Evolutionary conservation across 2,797 vertebrate species (phyloP).

Genomic region (Syngnathus rostellatus): DNA sequence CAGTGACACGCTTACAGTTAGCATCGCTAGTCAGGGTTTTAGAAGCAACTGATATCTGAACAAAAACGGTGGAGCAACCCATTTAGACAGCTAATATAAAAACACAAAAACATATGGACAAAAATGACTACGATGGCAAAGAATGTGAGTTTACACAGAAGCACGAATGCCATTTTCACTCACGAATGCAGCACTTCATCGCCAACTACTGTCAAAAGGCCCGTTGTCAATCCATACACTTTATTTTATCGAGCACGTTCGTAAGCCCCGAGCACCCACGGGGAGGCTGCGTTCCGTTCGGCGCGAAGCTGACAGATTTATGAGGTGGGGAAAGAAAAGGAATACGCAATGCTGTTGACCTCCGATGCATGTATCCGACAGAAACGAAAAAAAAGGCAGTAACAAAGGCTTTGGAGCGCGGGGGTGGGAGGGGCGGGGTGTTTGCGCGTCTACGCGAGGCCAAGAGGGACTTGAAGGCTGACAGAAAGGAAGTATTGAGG

Average conservation of each 20-base stretch:
- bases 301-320: constrained; percentile 1
- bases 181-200: not conserved
- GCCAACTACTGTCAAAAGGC: not conserved
- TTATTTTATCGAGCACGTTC: not conserved
- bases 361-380: constrained; percentile 32
- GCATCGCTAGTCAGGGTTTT: no score
- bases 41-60: no score
- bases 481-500: constrained; percentile 64
- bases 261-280: not conserved
- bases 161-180: not conserved
- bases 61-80: no score
- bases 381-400: constrained; percentile 26
- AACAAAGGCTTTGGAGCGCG: constrained; percentile 51
- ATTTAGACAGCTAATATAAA: no score
- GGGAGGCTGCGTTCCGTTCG: not conserved
- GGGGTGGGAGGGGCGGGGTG: not conserved
- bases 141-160: not conserved
- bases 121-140: no score
- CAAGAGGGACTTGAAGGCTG: constrained; percentile 50
- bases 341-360: constrained; percentile 32
- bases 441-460: constrained; percentile 36
- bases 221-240: not conserved
- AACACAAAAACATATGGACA: no score
- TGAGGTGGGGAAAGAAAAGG: not conserved
- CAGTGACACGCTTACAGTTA: no score